Conservation (phyloP, 2,888 invertebrate genomes). For the Galerucella calmariensis region DNA sequence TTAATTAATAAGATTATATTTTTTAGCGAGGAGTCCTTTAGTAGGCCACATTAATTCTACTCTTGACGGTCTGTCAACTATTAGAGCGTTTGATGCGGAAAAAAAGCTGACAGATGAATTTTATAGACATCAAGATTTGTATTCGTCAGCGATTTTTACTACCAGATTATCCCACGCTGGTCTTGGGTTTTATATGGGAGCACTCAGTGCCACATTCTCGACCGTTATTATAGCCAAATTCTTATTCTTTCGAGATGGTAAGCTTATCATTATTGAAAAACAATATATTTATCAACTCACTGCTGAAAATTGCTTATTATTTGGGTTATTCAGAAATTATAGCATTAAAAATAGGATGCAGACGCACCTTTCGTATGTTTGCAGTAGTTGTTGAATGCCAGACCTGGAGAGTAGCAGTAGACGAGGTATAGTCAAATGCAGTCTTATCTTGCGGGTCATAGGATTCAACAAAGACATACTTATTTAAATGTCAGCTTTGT, state of each 20-base stretch:
- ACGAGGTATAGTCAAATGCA: too few relatives aligned
- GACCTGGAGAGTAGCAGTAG: too few relatives aligned
- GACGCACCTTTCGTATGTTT: too few relatives aligned
- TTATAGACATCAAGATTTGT: slow-evolving; percentile 58
- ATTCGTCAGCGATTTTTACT: slow-evolving; percentile 58
- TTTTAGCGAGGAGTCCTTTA: slow-evolving; percentile 59
- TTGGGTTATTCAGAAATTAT: too few relatives aligned
- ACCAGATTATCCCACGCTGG: slow-evolving; percentile 52
- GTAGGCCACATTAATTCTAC: slow-evolving; percentile 60
- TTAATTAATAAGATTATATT: slow-evolving; percentile 59
- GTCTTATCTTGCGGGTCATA: too few relatives aligned
- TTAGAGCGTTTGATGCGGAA: slow-evolving; percentile 58
- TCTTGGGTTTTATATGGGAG: slow-evolving; percentile 56
- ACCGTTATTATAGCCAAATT: slow-evolving; percentile 46
- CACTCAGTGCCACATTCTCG: slow-evolving; percentile 50
- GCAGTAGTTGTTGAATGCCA: too few relatives aligned
- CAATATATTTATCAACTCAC: not conserved
- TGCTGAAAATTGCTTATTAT: too few relatives aligned
- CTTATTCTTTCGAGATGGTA: slow-evolving; percentile 48
- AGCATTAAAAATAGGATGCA: too few relatives aligned
- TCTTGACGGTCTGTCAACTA: slow-evolving; percentile 59
- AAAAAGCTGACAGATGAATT: slow-evolving; percentile 56
- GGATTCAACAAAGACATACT: too few relatives aligned
- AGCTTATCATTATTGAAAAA: not conserved
- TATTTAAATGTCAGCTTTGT: too few relatives aligned